phyloP scores from a whole-genome alignment of 2,797 vertebrate genomes.

The Bradypus variegatus region DNA sequence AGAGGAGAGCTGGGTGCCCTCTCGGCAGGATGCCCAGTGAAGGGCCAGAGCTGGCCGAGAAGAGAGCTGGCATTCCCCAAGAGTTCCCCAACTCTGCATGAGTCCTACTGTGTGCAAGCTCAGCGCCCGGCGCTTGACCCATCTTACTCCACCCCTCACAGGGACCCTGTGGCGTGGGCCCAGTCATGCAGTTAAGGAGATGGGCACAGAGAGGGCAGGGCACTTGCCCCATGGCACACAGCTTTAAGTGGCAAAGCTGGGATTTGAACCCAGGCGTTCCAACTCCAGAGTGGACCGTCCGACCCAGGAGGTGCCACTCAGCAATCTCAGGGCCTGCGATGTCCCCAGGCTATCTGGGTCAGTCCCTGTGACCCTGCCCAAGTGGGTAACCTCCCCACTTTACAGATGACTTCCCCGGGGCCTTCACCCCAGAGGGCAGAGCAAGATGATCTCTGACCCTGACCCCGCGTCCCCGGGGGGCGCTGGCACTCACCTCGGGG shows the following conservation, averaged over 20 bases:
- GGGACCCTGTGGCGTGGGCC: neutral
- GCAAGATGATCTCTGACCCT: neutral
- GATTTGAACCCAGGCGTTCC: neutral
- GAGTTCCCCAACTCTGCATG: neutral
- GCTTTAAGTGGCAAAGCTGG: neutral
- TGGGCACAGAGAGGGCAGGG: constrained; percentile 4
- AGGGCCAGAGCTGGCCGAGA: neutral
- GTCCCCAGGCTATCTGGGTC: neutral
- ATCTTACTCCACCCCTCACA: neutral
- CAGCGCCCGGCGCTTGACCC: neutral
- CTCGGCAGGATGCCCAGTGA: too few relatives aligned
- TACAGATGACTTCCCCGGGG: neutral
- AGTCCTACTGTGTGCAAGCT: neutral
- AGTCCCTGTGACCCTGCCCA: neutral
- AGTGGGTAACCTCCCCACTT: neutral
- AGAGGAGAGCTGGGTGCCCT: neutral
- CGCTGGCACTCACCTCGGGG: constrained; percentile 63
- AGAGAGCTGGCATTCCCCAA: neutral
- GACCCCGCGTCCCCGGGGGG: neutral
- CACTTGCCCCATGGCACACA: neutral
- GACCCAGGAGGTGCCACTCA: neutral
- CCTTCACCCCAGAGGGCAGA: neutral
- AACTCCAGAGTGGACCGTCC: neutral
- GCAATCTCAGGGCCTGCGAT: neutral
- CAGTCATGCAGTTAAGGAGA: neutral